These are phyloP conservation scores for Steinernema scapterisci DNA, from an alignment of 2,888 invertebrate genomes.

Conservation along the genomic window DNA sequence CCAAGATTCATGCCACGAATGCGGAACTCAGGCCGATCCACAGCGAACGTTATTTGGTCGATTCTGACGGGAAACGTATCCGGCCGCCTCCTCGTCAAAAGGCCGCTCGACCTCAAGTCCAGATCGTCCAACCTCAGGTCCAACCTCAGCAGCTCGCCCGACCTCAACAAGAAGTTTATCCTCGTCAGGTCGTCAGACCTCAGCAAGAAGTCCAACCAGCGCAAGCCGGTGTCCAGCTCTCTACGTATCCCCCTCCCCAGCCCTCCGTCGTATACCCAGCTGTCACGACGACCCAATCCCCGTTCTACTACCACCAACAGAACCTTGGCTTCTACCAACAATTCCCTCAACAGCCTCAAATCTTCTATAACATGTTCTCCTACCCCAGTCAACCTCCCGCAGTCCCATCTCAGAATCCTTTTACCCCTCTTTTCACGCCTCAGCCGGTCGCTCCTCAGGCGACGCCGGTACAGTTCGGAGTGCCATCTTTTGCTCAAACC, in stretches of 20 bases:
- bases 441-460: background rate
- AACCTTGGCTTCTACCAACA: slow-evolving; percentile 26
- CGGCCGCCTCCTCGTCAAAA: background rate
- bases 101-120: background rate
- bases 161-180: background rate
- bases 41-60: background rate
- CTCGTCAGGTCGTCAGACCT: background rate
- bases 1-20: slow-evolving; percentile 14
- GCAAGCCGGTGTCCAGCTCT: too few relatives aligned
- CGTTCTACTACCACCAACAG: slow-evolving; percentile 15
- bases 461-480: background rate
- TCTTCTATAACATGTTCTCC: slow-evolving; percentile 15
- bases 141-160: background rate
- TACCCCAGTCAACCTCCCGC: background rate
- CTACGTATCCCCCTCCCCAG: background rate
- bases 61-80: background rate
- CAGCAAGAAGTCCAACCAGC: too few relatives aligned
- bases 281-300: background rate
- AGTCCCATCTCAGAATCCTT: background rate
- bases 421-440: background rate
- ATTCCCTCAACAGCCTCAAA: slow-evolving; percentile 20
- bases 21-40: background rate
- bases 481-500: background rate
- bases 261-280: slow-evolving; percentile 6
- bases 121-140: background rate